phyloP scores from a whole-genome alignment of 2,797 vertebrate genomes.

The Chloroceryle inda region DNA sequence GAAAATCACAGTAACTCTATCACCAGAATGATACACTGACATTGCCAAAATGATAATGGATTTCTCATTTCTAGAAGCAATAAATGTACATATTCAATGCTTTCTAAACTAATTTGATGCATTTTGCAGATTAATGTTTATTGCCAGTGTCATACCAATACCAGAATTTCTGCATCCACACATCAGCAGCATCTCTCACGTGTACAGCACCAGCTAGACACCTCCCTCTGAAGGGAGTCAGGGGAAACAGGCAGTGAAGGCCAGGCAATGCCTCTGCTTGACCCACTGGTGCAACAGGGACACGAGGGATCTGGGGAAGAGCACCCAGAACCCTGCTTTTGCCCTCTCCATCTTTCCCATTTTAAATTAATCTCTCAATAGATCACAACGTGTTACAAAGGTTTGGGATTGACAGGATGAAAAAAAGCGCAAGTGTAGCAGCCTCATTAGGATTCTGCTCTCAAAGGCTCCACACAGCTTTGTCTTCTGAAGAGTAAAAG shows the following conservation, averaged over 20 bases:
- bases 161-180: neutral
- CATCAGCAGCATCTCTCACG: neutral
- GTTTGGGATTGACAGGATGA: neutral
- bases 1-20: neutral
- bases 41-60: neutral
- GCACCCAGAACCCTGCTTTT: neutral
- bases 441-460: constrained; percentile 54
- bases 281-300: neutral
- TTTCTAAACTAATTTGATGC: neutral
- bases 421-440: neutral
- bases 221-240: neutral
- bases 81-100: neutral
- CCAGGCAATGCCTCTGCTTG: neutral
- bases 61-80: neutral
- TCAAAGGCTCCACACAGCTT: constrained; percentile 42
- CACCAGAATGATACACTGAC: neutral
- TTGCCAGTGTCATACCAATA: neutral
- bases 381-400: neutral
- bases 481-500: constrained; percentile 61
- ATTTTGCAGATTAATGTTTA: neutral
- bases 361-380: neutral
- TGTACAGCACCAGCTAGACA: fast-evolving
- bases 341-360: neutral
- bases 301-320: neutral
- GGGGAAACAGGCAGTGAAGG: neutral